phyloP scores from a whole-genome alignment of 2,797 vertebrate species.

The Petrocephalus schoutedeni region DNA sequence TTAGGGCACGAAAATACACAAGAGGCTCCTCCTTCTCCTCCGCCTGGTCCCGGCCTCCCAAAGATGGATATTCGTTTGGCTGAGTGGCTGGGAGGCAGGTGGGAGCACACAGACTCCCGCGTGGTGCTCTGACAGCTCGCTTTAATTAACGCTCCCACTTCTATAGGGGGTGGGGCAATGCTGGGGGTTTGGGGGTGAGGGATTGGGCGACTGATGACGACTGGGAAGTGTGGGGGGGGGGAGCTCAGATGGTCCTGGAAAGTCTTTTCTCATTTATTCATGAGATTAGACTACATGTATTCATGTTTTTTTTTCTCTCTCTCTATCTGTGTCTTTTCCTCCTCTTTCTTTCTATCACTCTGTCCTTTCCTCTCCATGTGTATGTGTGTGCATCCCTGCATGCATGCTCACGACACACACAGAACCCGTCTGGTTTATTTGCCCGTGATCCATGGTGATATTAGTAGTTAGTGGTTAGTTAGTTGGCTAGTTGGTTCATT shows the following conservation, averaged over 20 bases:
- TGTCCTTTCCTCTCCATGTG: not conserved
- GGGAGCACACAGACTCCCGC: not conserved
- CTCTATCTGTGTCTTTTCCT: not conserved
- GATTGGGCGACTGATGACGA: not conserved
- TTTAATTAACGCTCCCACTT: constrained; percentile 23
- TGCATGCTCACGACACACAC: not conserved
- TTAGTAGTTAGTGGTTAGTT: not conserved
- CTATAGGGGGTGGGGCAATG: constrained; percentile 11
- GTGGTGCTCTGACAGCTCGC: not conserved
- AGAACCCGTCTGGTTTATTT: not conserved
- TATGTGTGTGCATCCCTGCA: not conserved
- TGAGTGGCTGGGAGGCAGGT: constrained; percentile 30
- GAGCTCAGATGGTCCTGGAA: not conserved
- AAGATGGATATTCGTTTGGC: constrained; percentile 35
- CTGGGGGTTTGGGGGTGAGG: not conserved
- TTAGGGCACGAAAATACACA: constrained; percentile 44
- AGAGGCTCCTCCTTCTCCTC: constrained; percentile 40
- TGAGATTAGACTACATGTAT: constrained; percentile 13
- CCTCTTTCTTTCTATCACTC: not conserved
- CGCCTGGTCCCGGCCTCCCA: constrained; percentile 16
- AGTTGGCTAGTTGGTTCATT: not conserved
- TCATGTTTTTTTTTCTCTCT: not conserved
- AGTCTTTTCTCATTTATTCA: constrained; percentile 17
- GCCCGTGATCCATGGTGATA: not conserved
- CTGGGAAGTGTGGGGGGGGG: not conserved